Evolutionary conservation across 2,797 vertebrate genomes (phyloP).

Genomic region (Dromococcyx pavoninus): DNA sequence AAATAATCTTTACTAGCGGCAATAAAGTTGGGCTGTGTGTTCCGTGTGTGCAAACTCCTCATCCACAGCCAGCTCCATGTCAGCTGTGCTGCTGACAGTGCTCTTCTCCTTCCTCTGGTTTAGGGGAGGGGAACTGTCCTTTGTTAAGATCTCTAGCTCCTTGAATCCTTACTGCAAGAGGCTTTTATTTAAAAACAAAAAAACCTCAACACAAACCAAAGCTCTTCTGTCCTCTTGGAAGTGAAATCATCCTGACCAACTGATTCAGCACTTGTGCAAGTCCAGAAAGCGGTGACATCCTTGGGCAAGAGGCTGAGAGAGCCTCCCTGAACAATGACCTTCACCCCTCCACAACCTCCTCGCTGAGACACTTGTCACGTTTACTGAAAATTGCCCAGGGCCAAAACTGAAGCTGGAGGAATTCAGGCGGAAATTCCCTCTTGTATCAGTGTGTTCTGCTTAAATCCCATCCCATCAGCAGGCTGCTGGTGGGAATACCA

Average conservation of each 20-base stretch:
- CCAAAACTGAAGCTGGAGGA: background rate
- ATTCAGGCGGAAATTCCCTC: background rate
- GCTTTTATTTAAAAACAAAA: background rate
- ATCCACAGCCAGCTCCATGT: background rate
- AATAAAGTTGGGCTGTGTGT: background rate
- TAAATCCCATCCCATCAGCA: background rate
- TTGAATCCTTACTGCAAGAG: background rate
- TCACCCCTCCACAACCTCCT: background rate
- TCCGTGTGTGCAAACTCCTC: fast-evolving
- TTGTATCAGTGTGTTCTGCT: fast-evolving
- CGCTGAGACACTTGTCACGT: fast-evolving
- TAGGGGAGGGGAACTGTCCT: background rate
- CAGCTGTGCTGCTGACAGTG: background rate
- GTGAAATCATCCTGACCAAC: background rate
- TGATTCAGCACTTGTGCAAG: background rate
- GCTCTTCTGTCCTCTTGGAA: background rate
- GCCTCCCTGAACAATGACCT: background rate
- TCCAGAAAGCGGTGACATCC: background rate
- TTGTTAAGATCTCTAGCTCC: background rate
- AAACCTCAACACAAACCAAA: background rate
- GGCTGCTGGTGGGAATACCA: background rate
- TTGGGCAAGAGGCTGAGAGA: fast-evolving
- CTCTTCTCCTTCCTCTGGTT: background rate
- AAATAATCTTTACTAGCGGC: background rate
- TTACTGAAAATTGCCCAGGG: background rate